Evolutionary conservation across 2,113 vertebrate species (phyloP), one percentile per base, ranked within the genome.

Genomic region (Falcunculus frontatus): DNA sequence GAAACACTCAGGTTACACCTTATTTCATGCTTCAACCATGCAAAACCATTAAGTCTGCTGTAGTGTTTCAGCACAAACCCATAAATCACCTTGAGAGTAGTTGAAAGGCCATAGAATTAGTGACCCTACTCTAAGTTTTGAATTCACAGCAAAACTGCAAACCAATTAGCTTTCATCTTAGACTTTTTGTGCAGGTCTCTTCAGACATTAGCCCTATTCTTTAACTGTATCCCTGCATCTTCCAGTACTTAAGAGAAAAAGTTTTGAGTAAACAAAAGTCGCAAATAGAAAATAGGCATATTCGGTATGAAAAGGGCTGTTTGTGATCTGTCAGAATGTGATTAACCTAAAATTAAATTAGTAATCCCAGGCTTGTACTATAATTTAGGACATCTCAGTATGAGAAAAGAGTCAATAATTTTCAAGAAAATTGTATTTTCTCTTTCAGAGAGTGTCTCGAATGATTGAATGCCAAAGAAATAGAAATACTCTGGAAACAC

Each of bases 1-100:
- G 69, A 92, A 94, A 75, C 37, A 72, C 56, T 93, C 35, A 84
- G 46, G 26, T 91, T 93, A 89, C 76, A 84, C 79, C 79, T 92
- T 93, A 94, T 95, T 94, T 94, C 79, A 92, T 90, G 82, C 85
- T 96, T 95, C 93, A 92, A 81, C 88, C 90, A 94, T 89, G 93
- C 85, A 90, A 95, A 94, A 84, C 83, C 95, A 81, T 93, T 78
- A 93, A 75, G 44, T 93, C 89, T 89, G 80, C 69, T 90, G 44
- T 42, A 94, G 90, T 49, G 23, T 93, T 95, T 95, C 85, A 96
- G 47, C 68, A 82, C 60, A 92, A 81, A 92, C 22, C 56, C 85
- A 90, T 96, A 94, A 90, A 94, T 96, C 90, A 90, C 76, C 41
- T 73, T 41, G 69, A 77, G 79, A 84, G 52, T 53, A 75, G 72